Evolutionary conservation across 2,888 invertebrate genomes (phyloP).

Genomic region (Drepana falcataria): DNA sequence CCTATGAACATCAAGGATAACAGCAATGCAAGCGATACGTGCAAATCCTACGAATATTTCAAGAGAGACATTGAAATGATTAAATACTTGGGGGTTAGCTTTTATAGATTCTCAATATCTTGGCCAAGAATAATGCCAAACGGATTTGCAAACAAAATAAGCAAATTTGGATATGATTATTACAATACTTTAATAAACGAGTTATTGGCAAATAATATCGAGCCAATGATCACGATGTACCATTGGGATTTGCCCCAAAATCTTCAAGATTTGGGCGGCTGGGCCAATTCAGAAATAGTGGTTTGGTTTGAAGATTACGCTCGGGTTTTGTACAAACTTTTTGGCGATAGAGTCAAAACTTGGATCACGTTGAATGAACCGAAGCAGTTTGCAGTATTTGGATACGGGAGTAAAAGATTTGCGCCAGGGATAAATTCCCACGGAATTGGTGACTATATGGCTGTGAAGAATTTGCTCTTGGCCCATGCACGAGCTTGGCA

Average conservation of each 20-base stretch:
- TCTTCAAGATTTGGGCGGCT: slow-evolving; percentile 79
- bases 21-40: slow-evolving; percentile 77
- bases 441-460: slow-evolving; percentile 73
- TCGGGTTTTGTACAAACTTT: slow-evolving; percentile 55
- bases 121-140: slow-evolving; percentile 82
- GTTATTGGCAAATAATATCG: slow-evolving; percentile 76
- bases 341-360: slow-evolving; percentile 71
- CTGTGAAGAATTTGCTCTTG: slow-evolving; percentile 65
- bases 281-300: slow-evolving; percentile 61
- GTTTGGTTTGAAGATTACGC: slow-evolving; percentile 75
- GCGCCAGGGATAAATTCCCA: slow-evolving; percentile 57
- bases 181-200: slow-evolving; percentile 82
- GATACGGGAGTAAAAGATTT: slow-evolving; percentile 58
- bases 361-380: slow-evolving; percentile 82
- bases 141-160: slow-evolving; percentile 73
- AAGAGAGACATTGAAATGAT: slow-evolving; percentile 73
- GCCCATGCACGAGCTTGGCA: slow-evolving; percentile 79
- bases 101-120: slow-evolving; percentile 79
- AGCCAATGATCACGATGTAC: slow-evolving; percentile 78
- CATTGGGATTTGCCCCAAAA: slow-evolving; percentile 77
- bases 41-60: slow-evolving; percentile 80
- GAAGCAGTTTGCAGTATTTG: slow-evolving; percentile 48
- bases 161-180: slow-evolving; percentile 79
- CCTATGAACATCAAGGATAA: slow-evolving; percentile 70
- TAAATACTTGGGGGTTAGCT: slow-evolving; percentile 62